Conservation (phyloP, 2,797 vertebrate species). For the Oophaga sylvatica region DNA sequence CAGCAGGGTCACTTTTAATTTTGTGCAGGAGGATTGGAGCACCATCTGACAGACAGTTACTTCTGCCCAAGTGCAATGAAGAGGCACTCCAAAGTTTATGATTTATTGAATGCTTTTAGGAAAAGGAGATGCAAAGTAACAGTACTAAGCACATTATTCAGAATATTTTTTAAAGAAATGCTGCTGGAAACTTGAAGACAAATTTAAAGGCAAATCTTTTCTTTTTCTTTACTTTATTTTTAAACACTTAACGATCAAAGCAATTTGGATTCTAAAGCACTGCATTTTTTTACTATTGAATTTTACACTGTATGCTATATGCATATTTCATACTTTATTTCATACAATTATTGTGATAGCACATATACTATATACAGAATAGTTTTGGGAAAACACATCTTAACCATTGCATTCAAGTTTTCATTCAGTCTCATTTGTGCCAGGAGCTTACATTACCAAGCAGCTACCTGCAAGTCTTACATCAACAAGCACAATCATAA, state of each 20-base stretch:
- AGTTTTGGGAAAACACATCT: too few relatives aligned
- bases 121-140: slow-evolving; percentile 36
- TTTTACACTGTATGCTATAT: too few relatives aligned
- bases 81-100: slow-evolving; percentile 57
- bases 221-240: not conserved
- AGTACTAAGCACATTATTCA: slow-evolving; percentile 15
- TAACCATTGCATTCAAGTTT: too few relatives aligned
- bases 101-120: slow-evolving; percentile 58
- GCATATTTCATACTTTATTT: too few relatives aligned
- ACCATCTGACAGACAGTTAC: slow-evolving; percentile 49
- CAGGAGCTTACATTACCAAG: too few relatives aligned
- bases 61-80: slow-evolving; percentile 56
- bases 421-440: too few relatives aligned
- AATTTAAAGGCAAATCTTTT: slow-evolving; percentile 1
- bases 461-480: too few relatives aligned
- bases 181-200: slow-evolving; percentile 9
- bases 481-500: too few relatives aligned
- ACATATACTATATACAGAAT: too few relatives aligned
- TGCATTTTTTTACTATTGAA: too few relatives aligned
- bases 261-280: too few relatives aligned
- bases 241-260: not conserved
- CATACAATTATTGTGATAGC: too few relatives aligned
- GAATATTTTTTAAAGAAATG: not conserved
- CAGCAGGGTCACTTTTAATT: slow-evolving; percentile 59
- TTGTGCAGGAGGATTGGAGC: slow-evolving; percentile 41